Evolutionary conservation across 2,888 invertebrate species (phyloP), one percentile per base, ranked within the genome.

Genomic region (Ferdinandea cuprea): DNA sequence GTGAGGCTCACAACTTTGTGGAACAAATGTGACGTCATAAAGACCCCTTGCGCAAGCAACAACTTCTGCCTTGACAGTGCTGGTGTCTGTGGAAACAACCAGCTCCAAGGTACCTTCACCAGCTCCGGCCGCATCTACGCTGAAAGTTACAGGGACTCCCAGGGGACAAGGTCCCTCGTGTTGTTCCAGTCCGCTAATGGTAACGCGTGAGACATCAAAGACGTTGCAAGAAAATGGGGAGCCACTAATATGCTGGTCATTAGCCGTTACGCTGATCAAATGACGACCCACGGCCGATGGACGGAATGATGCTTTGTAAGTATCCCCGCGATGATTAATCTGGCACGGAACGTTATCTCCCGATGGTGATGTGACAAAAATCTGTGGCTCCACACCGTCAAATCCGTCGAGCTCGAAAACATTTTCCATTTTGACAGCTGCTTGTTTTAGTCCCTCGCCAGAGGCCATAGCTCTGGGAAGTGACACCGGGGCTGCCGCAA

Each of bases 221-320:
- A 98, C 97, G 89, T 98, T 97, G 90, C 98, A 98, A 17, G 95
- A 96, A 90, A 97, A 98, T 0, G 98, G 98, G 17, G 97, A 97
- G 1, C 98, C 98, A 76, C 95, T 95, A 2, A 98, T 95, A 61
- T 96, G 95, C 85, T 97, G 94, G 32, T 95, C 96, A 68, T 96
- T 96, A 58, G 96, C 94, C 21, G 96, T 93, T 25, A 98, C 94
- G 80, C 96, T 94, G 42, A 98, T 94, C 79, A 95, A 94, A 90
- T 98, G 97, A 0, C 98, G 93, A 0, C 97, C 97, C 15, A 98
- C 98, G 86, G 95, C 95, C 79, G 94, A 94, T 0, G 98, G 98
- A 0, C 95, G 94, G 89, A 97, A 98, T 25, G 94, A 92, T 8
- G 95, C 95, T 3, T 94, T 94, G 89, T 95, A 95, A n/a, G 94